Evolutionary conservation across 1,140 invertebrate species (phyloP).

Genomic region (Lordiphosa collinella): DNA sequence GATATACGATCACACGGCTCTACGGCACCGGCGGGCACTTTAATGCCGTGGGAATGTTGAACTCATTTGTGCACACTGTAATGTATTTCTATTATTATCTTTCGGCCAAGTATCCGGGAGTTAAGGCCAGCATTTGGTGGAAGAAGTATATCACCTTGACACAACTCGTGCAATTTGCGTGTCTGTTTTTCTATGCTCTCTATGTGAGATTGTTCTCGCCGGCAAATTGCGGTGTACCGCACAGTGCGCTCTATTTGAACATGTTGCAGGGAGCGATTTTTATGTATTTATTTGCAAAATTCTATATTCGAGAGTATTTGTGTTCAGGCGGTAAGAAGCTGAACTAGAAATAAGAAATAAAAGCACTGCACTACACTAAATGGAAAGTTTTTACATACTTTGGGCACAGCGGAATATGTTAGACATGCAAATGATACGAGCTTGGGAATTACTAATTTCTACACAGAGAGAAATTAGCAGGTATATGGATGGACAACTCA

Average conservation of each 20-base stretch:
- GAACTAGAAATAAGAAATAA: background rate
- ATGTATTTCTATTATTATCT: conserved; percentile 91
- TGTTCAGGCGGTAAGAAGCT: conserved; percentile 50
- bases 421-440: too few relatives aligned
- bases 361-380: too few relatives aligned
- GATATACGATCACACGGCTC: conserved; percentile 27
- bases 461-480: too few relatives aligned
- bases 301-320: conserved; percentile 82
- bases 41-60: conserved; percentile 86
- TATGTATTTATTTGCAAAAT: conserved; percentile 89
- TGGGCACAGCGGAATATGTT: too few relatives aligned
- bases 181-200: conserved; percentile 83
- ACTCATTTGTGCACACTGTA: conserved; percentile 88
- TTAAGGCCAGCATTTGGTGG: conserved; percentile 89
- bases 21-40: conserved; percentile 84
- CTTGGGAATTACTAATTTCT: too few relatives aligned
- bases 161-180: conserved; percentile 88
- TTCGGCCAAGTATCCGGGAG: conserved; percentile 83
- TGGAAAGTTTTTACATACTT: too few relatives aligned
- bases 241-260: conserved; percentile 81
- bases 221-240: conserved; percentile 86
- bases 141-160: conserved; percentile 90
- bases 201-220: conserved; percentile 84
- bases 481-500: too few relatives aligned
- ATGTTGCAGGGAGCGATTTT: conserved; percentile 85